A percentile compares a stretch with the other conserved stretches of the same genome.
Evolutionary conservation across 2,888 invertebrate species (phyloP).

Genomic region (Eupithecia dodoneata): DNA sequence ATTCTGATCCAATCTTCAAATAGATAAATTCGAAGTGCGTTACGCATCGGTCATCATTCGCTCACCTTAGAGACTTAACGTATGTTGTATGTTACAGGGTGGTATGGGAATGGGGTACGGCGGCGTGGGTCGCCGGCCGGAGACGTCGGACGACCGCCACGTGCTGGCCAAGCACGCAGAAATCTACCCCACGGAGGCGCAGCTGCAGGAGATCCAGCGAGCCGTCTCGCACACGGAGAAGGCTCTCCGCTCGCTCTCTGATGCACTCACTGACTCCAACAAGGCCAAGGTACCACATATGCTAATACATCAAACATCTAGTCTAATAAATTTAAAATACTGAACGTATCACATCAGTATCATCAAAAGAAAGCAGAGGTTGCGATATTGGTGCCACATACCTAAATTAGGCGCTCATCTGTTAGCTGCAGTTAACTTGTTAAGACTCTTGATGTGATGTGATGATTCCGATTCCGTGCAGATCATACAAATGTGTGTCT

Average conservation of each 20-base stretch:
- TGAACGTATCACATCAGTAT: too few species aligned
- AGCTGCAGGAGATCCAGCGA: constrained; percentile 94
- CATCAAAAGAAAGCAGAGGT: too few species aligned
- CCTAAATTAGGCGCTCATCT: too few species aligned
- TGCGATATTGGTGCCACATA: too few species aligned
- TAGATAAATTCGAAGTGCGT: background rate
- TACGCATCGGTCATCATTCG: background rate
- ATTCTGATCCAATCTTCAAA: constrained; percentile 53
- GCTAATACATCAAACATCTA: background rate
- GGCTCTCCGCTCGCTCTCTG: constrained; percentile 96
- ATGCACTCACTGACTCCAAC: constrained; percentile 89
- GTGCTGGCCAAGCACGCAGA: constrained; percentile 96
- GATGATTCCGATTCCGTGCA: too few species aligned
- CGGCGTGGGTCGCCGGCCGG: constrained; percentile 89
- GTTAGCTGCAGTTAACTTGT: too few species aligned
- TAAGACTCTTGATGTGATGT: too few species aligned
- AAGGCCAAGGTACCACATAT: constrained; percentile 61
- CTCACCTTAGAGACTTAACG: background rate
- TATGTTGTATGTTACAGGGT: constrained; percentile 2
- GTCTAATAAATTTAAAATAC: too few species aligned
- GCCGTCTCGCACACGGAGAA: constrained; percentile 97
- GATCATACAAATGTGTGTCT: too few species aligned
- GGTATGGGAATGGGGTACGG: constrained; percentile 63
- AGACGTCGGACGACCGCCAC: constrained; percentile 98
- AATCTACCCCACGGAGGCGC: constrained; percentile 96